A percentile compares a stretch with the other conserved stretches of the same genome.
phyloP scores from a whole-genome alignment of 2,888 invertebrate species.

The Belgica antarctica region DNA sequence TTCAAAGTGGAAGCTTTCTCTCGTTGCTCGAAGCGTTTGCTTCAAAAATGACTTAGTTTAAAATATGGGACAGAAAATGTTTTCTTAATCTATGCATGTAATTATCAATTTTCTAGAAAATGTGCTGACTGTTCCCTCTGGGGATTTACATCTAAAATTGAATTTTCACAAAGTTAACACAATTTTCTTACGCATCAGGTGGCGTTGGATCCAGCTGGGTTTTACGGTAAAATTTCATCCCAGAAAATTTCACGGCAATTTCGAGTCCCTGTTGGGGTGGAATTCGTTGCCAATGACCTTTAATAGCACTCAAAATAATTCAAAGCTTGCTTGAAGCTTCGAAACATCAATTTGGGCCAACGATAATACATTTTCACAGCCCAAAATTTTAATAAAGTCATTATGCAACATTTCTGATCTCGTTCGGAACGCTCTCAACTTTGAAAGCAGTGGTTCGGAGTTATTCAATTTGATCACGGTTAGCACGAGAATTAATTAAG shows the following conservation, averaged over 20 bases:
- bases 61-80: not conserved
- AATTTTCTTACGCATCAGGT: not conserved
- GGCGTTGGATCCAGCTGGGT: not conserved
- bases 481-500: too few relatives aligned
- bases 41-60: not conserved
- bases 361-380: too few relatives aligned
- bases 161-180: not conserved
- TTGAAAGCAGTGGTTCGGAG: too few relatives aligned
- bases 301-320: too few relatives aligned
- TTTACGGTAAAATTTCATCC: too few relatives aligned
- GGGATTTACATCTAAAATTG: not conserved
- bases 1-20: too few relatives aligned
- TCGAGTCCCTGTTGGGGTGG: not conserved
- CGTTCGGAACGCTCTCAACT: too few relatives aligned
- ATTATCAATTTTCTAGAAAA: not conserved
- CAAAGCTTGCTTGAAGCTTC: too few relatives aligned
- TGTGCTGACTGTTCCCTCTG: not conserved
- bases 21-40: not conserved
- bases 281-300: not conserved
- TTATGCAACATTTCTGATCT: too few relatives aligned
- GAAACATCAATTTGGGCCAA: too few relatives aligned
- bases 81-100: not conserved
- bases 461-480: slow-evolving; percentile 18
- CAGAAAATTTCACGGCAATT: not conserved
- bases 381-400: too few relatives aligned